Base-by-base conservation (phyloP, 2,113 vertebrate species). In the Phrynosoma blainvillii region DNA sequence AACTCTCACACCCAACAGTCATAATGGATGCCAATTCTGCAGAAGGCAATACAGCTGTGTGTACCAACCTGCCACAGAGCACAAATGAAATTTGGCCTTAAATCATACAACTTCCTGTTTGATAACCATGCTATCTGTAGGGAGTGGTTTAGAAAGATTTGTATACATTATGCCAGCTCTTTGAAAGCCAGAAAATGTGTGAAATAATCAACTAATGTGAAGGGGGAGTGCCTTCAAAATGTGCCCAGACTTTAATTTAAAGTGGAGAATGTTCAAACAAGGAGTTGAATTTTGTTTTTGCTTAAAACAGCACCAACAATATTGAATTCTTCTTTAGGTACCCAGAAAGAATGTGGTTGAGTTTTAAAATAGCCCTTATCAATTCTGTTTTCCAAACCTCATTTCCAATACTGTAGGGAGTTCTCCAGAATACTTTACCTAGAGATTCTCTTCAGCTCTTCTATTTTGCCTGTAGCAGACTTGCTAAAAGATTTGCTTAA, bases 251-350 rank as follows among this genome's bases (percentile, higher is more conserved):
- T 90, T 94, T 85, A 88, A 13, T 73, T 13, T 27, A 78, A 81
- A 88, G 75, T 86, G 87, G 91, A 80, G 87, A 92, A 93, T 94
- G 87, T 68, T 93, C 90, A 85, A 88, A 79, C 25, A 84, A 89
- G 40, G 36, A 85, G 85, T 59, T 65, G 25, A 59, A 81, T 25
- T 65, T 65, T 79, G 56, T 79, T 25, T 65, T 65, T 79, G 56
- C 59, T 79, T 30, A n/a, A n/a, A n/a, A n/a, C n/a, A n/a, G n/a
- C n/a, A n/a, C n/a, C n/a, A n/a, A n/a, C n/a, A n/a, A n/a, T n/a
- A n/a, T n/a, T n/a, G n/a, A n/a, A n/a, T n/a, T n/a, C n/a, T n/a
- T n/a, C n/a, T 79, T 79, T 47, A 89, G 59, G 84, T 81, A 42
- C 81, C 65, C n/a, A 1, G 82, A 40, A 90, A 91, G 91, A 87